phyloP scores from a whole-genome alignment of 2,888 invertebrate species.

The Latheticus oryzae region DNA sequence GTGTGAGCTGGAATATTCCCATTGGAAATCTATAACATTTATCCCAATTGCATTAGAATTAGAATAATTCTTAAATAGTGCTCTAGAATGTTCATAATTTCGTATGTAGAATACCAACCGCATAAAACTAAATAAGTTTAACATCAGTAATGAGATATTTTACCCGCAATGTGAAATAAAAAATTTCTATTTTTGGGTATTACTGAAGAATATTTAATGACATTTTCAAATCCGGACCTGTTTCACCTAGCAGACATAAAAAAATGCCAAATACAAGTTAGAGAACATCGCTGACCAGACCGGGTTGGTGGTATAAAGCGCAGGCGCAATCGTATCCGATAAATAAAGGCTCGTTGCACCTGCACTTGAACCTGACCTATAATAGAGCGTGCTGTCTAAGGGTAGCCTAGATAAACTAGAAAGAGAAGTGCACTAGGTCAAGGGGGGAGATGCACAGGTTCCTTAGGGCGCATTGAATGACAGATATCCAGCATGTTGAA shows the following conservation, averaged over 20 bases:
- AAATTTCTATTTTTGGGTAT: too few relatives aligned
- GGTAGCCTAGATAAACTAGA: slow-evolving; percentile 61
- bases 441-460: slow-evolving; percentile 43
- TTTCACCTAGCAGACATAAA: slow-evolving; percentile 21
- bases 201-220: too few relatives aligned
- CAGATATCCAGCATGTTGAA: slow-evolving; percentile 5
- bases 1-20: too few relatives aligned
- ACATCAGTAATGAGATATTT: too few relatives aligned
- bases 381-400: slow-evolving; percentile 59
- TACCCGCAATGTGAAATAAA: too few relatives aligned
- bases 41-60: too few relatives aligned
- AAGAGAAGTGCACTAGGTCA: slow-evolving; percentile 53
- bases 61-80: too few relatives aligned
- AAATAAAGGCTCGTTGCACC: slow-evolving; percentile 59
- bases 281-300: slow-evolving; percentile 29
- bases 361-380: slow-evolving; percentile 67
- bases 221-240: slow-evolving; percentile 23
- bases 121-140: too few relatives aligned
- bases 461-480: slow-evolving; percentile 2
- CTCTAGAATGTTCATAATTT: too few relatives aligned
- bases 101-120: too few relatives aligned
- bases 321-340: slow-evolving; percentile 55
- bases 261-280: slow-evolving; percentile 17
- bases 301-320: slow-evolving; percentile 43
- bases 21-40: too few relatives aligned